These are phyloP conservation scores for Megamerina dolium DNA, from an alignment of 2,888 invertebrate genomes.

Conservation along the genomic window DNA sequence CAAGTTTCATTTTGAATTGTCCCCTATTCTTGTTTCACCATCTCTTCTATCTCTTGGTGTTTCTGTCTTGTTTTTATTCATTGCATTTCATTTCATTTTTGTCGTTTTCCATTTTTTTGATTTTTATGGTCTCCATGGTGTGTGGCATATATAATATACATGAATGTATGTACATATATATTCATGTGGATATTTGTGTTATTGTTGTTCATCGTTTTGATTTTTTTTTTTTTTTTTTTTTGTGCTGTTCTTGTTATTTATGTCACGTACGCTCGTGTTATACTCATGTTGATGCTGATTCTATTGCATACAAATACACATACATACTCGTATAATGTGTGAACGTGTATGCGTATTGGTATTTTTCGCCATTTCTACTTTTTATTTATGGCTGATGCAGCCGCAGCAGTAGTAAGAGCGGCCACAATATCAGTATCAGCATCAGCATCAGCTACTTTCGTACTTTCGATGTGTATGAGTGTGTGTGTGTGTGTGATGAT, in stretches of 20 bases:
- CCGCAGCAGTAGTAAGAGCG: conserved; percentile 36
- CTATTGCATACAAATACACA: conserved; percentile 14
- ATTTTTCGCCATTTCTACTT: conserved; percentile 34
- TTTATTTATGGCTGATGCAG: conserved; percentile 37
- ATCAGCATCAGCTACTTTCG: too few relatives aligned
- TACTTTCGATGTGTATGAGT: not conserved
- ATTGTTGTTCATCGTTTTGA: too few relatives aligned
- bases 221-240: too few relatives aligned
- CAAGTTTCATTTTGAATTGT: too few relatives aligned
- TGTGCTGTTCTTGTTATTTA: conserved; percentile 44
- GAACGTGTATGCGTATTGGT: conserved; percentile 5
- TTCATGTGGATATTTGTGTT: too few relatives aligned
- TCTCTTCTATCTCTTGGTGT: too few relatives aligned
- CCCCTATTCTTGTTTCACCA: too few relatives aligned
- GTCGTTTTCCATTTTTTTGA: conserved; percentile 7
- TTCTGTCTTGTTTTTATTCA: not conserved
- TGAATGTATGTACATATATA: too few relatives aligned
- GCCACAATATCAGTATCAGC: too few relatives aligned
- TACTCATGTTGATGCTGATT: conserved; percentile 27
- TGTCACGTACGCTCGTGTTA: conserved; percentile 42
- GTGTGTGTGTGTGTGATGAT: conserved; percentile 13
- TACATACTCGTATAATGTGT: not conserved
- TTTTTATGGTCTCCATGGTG: conserved; percentile 12
- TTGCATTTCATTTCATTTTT: conserved; percentile 3
- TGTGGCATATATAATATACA: too few relatives aligned